Evolutionary conservation across 2,888 invertebrate genomes (phyloP).

Genomic region (Diarsia brunnea): DNA sequence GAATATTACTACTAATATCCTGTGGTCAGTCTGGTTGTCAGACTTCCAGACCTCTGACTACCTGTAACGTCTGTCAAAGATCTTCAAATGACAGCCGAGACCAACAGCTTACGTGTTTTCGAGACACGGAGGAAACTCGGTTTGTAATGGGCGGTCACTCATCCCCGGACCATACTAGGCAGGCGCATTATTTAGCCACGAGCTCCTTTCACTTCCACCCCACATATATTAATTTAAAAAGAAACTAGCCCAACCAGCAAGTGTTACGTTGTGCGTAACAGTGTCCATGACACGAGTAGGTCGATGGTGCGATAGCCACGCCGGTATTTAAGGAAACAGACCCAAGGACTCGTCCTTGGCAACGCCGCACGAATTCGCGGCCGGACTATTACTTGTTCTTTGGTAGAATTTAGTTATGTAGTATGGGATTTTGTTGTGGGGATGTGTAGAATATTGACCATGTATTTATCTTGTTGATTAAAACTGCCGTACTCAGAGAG

Average conservation of each 20-base stretch:
- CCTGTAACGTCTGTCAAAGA: too few relatives aligned
- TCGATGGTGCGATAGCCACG: slow-evolving; percentile 61
- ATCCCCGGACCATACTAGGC: too few relatives aligned
- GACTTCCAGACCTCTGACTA: too few relatives aligned
- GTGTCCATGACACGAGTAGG: slow-evolving; percentile 62
- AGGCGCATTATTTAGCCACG: too few relatives aligned
- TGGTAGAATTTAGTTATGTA: neutral
- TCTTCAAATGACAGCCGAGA: too few relatives aligned
- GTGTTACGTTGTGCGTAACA: slow-evolving; percentile 47
- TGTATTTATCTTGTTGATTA: neutral
- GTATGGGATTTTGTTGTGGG: neutral
- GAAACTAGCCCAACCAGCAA: neutral
- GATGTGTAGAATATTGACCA: neutral
- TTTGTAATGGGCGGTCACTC: too few relatives aligned
- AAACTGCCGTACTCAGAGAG: too few relatives aligned
- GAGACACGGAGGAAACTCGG: too few relatives aligned
- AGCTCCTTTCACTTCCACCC: too few relatives aligned
- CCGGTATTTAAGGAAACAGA: slow-evolving; percentile 65
- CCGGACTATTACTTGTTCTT: slow-evolving; percentile 28
- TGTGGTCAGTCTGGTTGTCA: too few relatives aligned
- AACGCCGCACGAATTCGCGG: slow-evolving; percentile 45
- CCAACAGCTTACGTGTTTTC: too few relatives aligned
- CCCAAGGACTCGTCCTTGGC: slow-evolving; percentile 67
- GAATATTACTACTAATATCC: too few relatives aligned
- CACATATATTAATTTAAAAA: slow-evolving; percentile 18